Evolutionary conservation across 2,888 invertebrate species (phyloP).

Genomic region (Microchrysa polita): DNA sequence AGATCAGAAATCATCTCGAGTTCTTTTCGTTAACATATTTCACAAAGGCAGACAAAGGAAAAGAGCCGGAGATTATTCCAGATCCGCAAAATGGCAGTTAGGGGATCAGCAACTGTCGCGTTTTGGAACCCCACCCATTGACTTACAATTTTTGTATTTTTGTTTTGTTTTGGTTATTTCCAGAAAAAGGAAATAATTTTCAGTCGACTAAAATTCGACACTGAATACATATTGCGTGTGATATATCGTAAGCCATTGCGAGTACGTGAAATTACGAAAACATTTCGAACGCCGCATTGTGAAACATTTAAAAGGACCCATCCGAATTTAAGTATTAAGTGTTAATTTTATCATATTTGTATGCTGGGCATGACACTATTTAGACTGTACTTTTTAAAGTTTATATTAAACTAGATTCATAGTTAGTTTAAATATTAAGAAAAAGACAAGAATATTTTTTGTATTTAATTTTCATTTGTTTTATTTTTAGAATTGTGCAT

Average conservation of each 20-base stretch:
- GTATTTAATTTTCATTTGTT: neutral
- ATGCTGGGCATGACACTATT: conserved; percentile 43
- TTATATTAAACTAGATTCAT: neutral
- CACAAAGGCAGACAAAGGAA: too few relatives aligned
- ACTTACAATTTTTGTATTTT: too few relatives aligned
- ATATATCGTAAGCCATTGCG: conserved; percentile 48
- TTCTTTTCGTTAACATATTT: too few relatives aligned
- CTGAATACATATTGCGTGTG: conserved; percentile 59
- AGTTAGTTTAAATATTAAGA: conserved; percentile 3
- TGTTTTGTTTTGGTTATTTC: conserved; percentile 23
- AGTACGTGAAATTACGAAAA: conserved; percentile 47
- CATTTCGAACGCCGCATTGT: conserved; percentile 61
- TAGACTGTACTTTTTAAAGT: conserved; percentile 55
- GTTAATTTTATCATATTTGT: conserved; percentile 49
- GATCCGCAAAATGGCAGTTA: too few relatives aligned
- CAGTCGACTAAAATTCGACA: conserved; percentile 61
- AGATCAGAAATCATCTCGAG: too few relatives aligned
- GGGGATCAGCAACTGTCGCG: too few relatives aligned
- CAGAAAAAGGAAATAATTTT: conserved; percentile 63
- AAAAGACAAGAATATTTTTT: neutral
- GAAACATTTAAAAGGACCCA: conserved; percentile 60
- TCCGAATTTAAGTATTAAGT: conserved; percentile 61
- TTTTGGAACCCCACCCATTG: too few relatives aligned
- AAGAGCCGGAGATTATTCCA: too few relatives aligned
- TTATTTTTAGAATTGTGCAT: too few relatives aligned